Conservation (phyloP, 2,113 vertebrate genomes). For the Protobothrops mucrosquamatus region DNA sequence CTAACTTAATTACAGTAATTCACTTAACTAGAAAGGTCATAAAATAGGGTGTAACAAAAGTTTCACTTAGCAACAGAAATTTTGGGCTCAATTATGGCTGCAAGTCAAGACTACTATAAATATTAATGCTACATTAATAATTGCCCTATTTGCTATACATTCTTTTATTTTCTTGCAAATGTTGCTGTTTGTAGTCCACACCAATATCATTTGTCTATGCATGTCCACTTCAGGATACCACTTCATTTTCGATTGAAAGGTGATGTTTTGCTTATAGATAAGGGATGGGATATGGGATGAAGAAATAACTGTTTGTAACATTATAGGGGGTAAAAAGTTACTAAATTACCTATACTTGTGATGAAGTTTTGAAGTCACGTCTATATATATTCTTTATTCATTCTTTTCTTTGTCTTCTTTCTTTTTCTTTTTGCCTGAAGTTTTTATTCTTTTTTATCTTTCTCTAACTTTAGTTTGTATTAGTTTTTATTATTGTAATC, state of each 20-base stretch:
- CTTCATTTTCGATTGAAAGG: not conserved
- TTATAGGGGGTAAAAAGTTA: not conserved
- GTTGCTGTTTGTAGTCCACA: not conserved
- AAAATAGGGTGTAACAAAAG: not conserved
- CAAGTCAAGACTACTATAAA: not conserved
- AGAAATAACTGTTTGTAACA: not conserved
- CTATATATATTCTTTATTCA: not conserved
- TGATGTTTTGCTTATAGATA: not conserved
- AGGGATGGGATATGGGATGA: not conserved
- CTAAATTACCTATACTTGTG: not conserved
- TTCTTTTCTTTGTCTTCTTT: not conserved
- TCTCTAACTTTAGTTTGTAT: not conserved
- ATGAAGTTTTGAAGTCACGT: not conserved
- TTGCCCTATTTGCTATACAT: not conserved
- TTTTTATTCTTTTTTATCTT: not conserved
- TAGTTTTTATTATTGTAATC: not conserved
- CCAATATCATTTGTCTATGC: not conserved
- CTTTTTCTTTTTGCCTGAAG: not conserved
- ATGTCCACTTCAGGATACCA: not conserved
- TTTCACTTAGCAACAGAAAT: not conserved
- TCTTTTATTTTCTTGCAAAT: not conserved
- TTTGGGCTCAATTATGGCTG: not conserved
- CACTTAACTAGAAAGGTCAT: not conserved
- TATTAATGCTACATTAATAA: not conserved
- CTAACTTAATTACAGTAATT: not conserved